phyloP scores from a whole-genome alignment of 2,113 vertebrate species.

The Rattus rattus region DNA sequence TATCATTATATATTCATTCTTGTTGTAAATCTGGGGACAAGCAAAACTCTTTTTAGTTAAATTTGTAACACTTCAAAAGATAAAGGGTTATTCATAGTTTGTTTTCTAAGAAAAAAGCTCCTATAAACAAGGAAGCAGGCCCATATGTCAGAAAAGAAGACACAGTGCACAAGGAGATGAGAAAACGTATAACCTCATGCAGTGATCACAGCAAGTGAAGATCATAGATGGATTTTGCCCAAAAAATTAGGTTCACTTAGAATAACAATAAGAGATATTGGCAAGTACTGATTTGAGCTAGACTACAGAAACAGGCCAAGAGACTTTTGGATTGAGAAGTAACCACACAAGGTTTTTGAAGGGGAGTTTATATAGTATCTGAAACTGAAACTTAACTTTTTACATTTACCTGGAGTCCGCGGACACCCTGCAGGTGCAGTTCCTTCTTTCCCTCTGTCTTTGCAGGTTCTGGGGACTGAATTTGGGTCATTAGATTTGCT shows the following conservation, averaged over 20 bases:
- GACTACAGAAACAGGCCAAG: background rate
- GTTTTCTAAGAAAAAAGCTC: background rate
- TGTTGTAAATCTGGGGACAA: background rate
- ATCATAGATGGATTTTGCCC: background rate
- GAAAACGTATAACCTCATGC: background rate
- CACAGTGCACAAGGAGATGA: background rate
- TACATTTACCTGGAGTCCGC: background rate
- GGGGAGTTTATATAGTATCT: background rate
- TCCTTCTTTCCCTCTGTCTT: background rate
- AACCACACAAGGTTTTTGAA: conserved; percentile 36
- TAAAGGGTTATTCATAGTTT: conserved; percentile 15
- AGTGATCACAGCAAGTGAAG: background rate
- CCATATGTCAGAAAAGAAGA: background rate
- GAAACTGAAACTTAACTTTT: background rate
- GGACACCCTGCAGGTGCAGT: background rate
- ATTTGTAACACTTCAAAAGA: conserved; percentile 12
- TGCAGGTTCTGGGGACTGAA: background rate
- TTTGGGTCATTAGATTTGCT: background rate
- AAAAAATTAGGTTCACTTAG: conserved; percentile 16
- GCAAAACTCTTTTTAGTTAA: conserved; percentile 2
- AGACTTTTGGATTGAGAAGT: background rate
- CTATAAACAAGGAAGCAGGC: conserved; percentile 23
- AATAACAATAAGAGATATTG: background rate
- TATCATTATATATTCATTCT: background rate
- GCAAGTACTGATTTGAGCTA: background rate